A percentile compares a stretch with the other conserved stretches of the same genome.
Conservation (phyloP, 2,113 vertebrate species). For the Pedetes capensis region DNA sequence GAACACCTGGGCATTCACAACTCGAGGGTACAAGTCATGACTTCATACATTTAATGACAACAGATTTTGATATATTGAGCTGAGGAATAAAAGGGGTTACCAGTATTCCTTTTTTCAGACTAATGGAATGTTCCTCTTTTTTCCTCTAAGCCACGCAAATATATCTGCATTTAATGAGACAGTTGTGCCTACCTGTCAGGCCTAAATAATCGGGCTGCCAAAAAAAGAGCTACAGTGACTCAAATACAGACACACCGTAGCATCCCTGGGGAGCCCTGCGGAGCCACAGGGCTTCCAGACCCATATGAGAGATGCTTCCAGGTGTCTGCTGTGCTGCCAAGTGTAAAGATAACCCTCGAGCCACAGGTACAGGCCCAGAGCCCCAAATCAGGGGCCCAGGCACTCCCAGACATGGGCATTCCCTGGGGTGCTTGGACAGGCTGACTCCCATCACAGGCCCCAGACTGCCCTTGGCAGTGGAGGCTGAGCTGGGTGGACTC, state of each 20-base stretch:
- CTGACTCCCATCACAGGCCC: background rate
- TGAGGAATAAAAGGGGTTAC: slow-evolving; percentile 20
- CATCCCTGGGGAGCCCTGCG: background rate
- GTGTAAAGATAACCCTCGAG: background rate
- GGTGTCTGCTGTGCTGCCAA: background rate
- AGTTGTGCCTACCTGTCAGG: slow-evolving; percentile 67
- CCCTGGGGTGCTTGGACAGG: too few relatives aligned
- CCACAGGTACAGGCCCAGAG: background rate
- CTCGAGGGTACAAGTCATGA: background rate
- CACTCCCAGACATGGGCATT: background rate
- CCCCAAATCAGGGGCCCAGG: background rate
- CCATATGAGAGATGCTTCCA: background rate
- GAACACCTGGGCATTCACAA: background rate
- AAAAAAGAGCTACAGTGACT: slow-evolving; percentile 47
- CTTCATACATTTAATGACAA: slow-evolving; percentile 2
- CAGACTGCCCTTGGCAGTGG: background rate
- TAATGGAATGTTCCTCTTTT: slow-evolving; percentile 50
- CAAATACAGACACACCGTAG: slow-evolving; percentile 28
- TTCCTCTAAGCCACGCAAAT: slow-evolving; percentile 56
- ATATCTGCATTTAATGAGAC: slow-evolving; percentile 63
- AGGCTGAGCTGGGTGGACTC: background rate
- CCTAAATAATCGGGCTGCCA: slow-evolving; percentile 62
- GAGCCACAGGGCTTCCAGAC: background rate
- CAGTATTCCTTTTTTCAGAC: slow-evolving; percentile 31
- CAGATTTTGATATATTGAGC: slow-evolving; percentile 2